A percentile compares a stretch with the other conserved stretches of the same genome.
Evolutionary conservation across 2,797 vertebrate genomes (phyloP).

Genomic region (Macropodus opercularis): DNA sequence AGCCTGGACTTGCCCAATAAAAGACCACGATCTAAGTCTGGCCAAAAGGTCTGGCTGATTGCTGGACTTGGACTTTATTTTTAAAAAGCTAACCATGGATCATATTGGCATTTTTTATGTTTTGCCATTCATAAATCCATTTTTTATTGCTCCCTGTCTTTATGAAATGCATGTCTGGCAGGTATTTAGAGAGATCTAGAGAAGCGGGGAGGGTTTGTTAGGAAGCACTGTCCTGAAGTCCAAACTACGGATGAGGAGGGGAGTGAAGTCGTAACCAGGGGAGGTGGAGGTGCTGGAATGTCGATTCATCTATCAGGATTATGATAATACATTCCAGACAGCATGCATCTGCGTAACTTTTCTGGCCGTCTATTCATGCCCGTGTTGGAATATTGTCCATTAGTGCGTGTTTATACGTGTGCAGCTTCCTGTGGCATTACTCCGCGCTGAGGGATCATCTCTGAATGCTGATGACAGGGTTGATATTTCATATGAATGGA

Average conservation of each 20-base stretch:
- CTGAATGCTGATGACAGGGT: slow-evolving; percentile 66
- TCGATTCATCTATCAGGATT: slow-evolving; percentile 69
- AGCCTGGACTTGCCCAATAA: slow-evolving; percentile 48
- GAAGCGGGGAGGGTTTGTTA: slow-evolving; percentile 18
- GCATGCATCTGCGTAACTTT: slow-evolving; percentile 30
- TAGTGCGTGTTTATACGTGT: slow-evolving; percentile 13
- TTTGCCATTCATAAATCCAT: not conserved
- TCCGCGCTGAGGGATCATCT: slow-evolving; percentile 61
- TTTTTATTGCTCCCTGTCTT: not conserved
- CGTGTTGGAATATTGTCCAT: slow-evolving; percentile 36
- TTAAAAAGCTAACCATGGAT: slow-evolving; percentile 24
- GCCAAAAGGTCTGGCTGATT: slow-evolving; percentile 18
- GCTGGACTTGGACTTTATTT: slow-evolving; percentile 60
- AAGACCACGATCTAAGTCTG: slow-evolving; percentile 40
- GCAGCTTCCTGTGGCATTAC: slow-evolving; percentile 52
- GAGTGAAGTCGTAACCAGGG: slow-evolving; percentile 45
- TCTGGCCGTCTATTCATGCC: slow-evolving; percentile 28
- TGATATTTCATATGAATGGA: slow-evolving; percentile 72
- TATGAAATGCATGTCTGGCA: slow-evolving; percentile 1
- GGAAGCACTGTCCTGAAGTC: slow-evolving; percentile 26
- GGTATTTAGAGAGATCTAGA: slow-evolving; percentile 28
- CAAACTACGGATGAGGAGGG: slow-evolving; percentile 40
- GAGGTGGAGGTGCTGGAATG: slow-evolving; percentile 44
- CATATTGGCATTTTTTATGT: slow-evolving; percentile 5
- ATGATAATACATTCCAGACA: slow-evolving; percentile 63